Evolutionary conservation across 2,888 invertebrate species (phyloP).

Genomic region (Macrosoma leucophasiata): DNA sequence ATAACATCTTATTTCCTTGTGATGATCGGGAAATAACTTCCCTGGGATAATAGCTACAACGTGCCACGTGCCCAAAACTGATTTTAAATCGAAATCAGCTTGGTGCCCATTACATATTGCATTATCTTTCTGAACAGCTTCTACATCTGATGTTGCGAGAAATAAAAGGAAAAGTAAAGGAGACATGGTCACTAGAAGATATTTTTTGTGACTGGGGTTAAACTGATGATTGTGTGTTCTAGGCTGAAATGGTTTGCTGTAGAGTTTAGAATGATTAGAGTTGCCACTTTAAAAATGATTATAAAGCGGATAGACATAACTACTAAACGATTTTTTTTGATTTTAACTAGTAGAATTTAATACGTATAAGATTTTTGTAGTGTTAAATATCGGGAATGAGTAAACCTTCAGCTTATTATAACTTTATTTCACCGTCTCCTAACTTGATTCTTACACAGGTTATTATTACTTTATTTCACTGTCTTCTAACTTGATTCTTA

Average conservation of each 20-base stretch:
- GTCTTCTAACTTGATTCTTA: too few species aligned
- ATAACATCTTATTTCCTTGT: slow-evolving; percentile 42
- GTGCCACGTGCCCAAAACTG: slow-evolving; percentile 50
- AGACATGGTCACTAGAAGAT: slow-evolving; percentile 29
- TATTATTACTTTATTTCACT: too few species aligned
- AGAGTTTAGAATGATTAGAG: slow-evolving; percentile 8
- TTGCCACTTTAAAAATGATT: background rate
- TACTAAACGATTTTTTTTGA: background rate
- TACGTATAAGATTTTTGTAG: slow-evolving; percentile 6
- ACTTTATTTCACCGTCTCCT: too few species aligned
- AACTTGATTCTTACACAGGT: too few species aligned
- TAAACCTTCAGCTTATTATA: too few species aligned
- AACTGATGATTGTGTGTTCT: slow-evolving; percentile 3
- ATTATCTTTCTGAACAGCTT: slow-evolving; percentile 29
- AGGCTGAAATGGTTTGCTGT: too few species aligned
- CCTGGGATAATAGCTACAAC: slow-evolving; percentile 58
- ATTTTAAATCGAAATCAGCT: slow-evolving; percentile 45
- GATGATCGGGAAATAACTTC: slow-evolving; percentile 47
- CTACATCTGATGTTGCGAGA: slow-evolving; percentile 24
- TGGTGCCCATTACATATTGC: slow-evolving; percentile 44
- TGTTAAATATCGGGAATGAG: too few species aligned
- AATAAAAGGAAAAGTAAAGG: slow-evolving; percentile 26
- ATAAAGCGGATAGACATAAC: background rate
- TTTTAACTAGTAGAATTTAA: background rate
- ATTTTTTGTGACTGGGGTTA: slow-evolving; percentile 10